Evolutionary conservation across 2,797 vertebrate species (phyloP).

Genomic region (Sylvia borin): DNA sequence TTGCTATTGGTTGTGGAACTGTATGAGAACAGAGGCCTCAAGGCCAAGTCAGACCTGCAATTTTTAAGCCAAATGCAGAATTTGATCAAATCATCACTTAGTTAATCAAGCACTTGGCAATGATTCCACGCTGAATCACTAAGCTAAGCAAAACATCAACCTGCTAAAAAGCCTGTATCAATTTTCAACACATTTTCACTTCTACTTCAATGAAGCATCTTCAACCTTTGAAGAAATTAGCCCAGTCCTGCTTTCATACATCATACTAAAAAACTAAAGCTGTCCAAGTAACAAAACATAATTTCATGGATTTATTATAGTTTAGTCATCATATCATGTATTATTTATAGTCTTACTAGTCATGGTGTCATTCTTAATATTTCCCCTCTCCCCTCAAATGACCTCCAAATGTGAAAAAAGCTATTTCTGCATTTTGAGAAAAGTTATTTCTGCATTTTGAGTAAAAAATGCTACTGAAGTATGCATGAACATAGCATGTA

Average conservation of each 20-base stretch:
- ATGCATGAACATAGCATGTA: too few relatives aligned
- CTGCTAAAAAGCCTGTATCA: background rate
- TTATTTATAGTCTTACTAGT: background rate
- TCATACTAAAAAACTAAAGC: background rate
- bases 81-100: background rate
- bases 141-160: background rate
- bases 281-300: background rate
- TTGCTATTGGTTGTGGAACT: background rate
- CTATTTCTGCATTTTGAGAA: background rate
- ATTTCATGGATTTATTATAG: background rate
- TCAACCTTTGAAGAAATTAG: background rate
- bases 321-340: background rate
- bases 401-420: fast-evolving
- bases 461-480: background rate
- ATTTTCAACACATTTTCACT: background rate
- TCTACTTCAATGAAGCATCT: background rate
- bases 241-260: background rate
- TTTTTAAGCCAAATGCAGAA: background rate
- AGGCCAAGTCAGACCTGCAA: background rate
- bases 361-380: background rate
- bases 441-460: background rate
- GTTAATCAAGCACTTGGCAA: background rate
- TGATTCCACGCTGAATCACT: background rate
- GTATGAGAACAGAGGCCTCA: background rate
- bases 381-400: background rate